Evolutionary conservation across 1,140 invertebrate species (phyloP).

Genomic region (Temnothorax nylanderi): DNA sequence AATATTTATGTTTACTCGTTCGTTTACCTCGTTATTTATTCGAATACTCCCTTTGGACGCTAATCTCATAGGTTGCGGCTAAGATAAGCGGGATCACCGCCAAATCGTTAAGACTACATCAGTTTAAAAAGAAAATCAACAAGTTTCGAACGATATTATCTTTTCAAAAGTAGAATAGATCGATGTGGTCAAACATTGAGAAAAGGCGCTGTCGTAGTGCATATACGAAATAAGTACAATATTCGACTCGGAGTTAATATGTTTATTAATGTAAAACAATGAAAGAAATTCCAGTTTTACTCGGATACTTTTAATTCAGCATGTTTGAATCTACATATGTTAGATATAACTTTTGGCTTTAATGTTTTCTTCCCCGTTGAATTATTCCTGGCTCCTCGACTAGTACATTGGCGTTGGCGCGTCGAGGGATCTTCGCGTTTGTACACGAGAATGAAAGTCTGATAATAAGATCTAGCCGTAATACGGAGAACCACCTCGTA

Average conservation of each 20-base stretch:
- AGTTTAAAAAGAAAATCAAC: background rate
- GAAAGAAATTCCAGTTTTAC: background rate
- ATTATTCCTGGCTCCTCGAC: background rate
- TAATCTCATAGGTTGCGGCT: background rate
- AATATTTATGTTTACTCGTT: conserved; percentile 44
- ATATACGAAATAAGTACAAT: background rate
- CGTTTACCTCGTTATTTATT: conserved; percentile 23
- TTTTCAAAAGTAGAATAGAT: conserved; percentile 19
- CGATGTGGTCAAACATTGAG: background rate
- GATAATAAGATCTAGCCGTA: conserved; percentile 83
- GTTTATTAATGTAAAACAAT: background rate
- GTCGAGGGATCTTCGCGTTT: conserved; percentile 11
- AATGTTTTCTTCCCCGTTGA: background rate
- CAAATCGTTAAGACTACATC: background rate
- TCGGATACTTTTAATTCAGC: too few relatives aligned
- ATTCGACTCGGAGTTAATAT: background rate
- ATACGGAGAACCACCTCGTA: conserved; percentile 45
- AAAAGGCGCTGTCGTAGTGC: background rate
- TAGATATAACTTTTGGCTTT: background rate
- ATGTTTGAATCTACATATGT: background rate
- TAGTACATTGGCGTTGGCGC: background rate
- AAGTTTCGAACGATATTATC: background rate
- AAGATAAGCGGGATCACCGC: background rate
- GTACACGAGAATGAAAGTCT: conserved; percentile 80
- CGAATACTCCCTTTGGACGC: background rate